A percentile compares a stretch with the other conserved stretches of the same genome.
These are phyloP conservation scores for Pelobates cultripes DNA, from an alignment of 2,797 vertebrate genomes.

Conservation along the genomic window DNA sequence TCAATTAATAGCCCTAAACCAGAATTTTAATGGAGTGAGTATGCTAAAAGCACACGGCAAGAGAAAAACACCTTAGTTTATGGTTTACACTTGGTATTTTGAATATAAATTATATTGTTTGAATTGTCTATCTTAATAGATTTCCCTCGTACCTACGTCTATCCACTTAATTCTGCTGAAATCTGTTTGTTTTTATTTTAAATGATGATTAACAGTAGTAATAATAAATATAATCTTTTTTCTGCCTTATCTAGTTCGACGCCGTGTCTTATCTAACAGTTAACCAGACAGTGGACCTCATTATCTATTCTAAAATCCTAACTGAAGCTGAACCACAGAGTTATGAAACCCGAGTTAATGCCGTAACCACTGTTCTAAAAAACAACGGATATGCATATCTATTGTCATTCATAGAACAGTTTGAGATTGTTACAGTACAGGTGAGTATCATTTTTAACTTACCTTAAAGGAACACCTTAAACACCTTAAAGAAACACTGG, in stretches of 20 bases:
- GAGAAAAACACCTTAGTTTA: too few relatives aligned
- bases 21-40: constrained; percentile 54
- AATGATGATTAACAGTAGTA: too few relatives aligned
- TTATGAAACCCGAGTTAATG: not conserved
- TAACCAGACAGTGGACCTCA: constrained; percentile 48
- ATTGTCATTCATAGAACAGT: constrained; percentile 12
- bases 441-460: constrained; percentile 25
- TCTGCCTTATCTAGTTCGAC: constrained; percentile 43
- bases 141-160: too few relatives aligned
- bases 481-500: too few relatives aligned
- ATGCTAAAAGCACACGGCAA: not conserved
- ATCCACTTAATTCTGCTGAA: too few relatives aligned
- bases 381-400: constrained; percentile 7
- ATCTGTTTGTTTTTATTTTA: too few relatives aligned
- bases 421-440: constrained; percentile 19
- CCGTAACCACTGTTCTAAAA: constrained; percentile 11
- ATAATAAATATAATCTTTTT: not conserved
- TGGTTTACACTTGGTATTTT: too few relatives aligned
- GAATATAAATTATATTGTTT: too few relatives aligned
- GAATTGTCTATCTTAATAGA: too few relatives aligned
- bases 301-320: constrained; percentile 30
- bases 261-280: constrained; percentile 42
- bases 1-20: constrained; percentile 41
- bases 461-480: too few relatives aligned
- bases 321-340: not conserved